Percentiles rank a stretch among this genome's conserved stretches.
These are phyloP conservation scores for Habropoda laboriosa DNA, from an alignment of 1,140 invertebrate genomes.

Conservation along the genomic window DNA sequence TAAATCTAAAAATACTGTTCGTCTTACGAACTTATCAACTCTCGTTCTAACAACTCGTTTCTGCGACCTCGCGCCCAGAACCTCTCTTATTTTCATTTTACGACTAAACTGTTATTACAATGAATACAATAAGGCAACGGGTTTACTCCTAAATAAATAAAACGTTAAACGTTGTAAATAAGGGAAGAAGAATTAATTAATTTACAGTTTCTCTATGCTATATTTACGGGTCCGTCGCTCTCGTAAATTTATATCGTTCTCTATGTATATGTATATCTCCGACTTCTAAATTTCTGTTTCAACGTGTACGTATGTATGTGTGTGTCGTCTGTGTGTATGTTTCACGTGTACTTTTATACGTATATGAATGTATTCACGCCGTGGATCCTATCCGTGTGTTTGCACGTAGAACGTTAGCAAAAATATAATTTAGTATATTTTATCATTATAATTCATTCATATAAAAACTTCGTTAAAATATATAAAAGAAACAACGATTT, in stretches of 20 bases:
- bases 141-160: slow-evolving; percentile 76
- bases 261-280: slow-evolving; percentile 1
- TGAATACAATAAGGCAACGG: slow-evolving; percentile 75
- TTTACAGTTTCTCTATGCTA: slow-evolving; percentile 68
- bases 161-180: slow-evolving; percentile 61
- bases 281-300: background rate
- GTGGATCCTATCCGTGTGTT: slow-evolving; percentile 11
- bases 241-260: slow-evolving; percentile 38
- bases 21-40: slow-evolving; percentile 72
- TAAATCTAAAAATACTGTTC: slow-evolving; percentile 81
- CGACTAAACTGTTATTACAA: slow-evolving; percentile 65
- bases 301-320: background rate
- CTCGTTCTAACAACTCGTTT: slow-evolving; percentile 35
- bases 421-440: slow-evolving; percentile 79
- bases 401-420: slow-evolving; percentile 72
- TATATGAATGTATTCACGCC: slow-evolving; percentile 9
- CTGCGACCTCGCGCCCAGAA: slow-evolving; percentile 5
- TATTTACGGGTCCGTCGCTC: slow-evolving; percentile 41
- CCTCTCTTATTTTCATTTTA: slow-evolving; percentile 40
- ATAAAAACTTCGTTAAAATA: slow-evolving; percentile 79
- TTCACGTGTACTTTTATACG: background rate
- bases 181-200: slow-evolving; percentile 58
- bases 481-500: slow-evolving; percentile 80
- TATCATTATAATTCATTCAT: slow-evolving; percentile 71
- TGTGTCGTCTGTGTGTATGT: slow-evolving; percentile 5